Conservation (phyloP, 2,888 invertebrate species). For the Gastracanthus pulcherrimus region DNA sequence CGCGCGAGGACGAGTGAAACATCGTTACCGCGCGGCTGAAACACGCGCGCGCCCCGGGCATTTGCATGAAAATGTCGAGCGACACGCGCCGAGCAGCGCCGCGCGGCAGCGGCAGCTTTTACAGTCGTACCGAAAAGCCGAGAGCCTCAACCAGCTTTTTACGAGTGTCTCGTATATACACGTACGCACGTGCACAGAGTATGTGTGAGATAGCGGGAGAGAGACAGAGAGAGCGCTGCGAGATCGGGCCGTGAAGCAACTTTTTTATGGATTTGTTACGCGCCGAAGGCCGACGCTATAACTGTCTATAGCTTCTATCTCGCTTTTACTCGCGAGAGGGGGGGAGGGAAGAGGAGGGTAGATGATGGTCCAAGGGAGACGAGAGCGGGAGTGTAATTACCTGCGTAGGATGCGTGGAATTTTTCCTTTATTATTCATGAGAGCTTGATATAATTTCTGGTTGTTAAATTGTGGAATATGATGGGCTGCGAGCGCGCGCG, state of each 20-base stretch:
- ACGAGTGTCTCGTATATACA: not conserved
- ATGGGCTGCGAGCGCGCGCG: not conserved
- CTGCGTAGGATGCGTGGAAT: not conserved
- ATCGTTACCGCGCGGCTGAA: constrained; percentile 1
- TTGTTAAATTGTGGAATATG: not conserved
- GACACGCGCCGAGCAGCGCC: not conserved
- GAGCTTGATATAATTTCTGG: not conserved
- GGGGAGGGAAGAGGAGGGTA: not conserved
- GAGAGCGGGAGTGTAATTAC: no score
- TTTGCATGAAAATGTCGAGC: constrained; percentile 29
- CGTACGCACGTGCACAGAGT: no score
- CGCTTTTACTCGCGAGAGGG: no score
- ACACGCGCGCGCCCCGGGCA: no score
- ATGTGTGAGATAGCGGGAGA: no score
- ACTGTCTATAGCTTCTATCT: not conserved
- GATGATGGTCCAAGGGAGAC: not conserved
- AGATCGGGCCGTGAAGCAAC: constrained; percentile 3
- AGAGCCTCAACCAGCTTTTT: not conserved
- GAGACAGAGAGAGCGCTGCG: not conserved
- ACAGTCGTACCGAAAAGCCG: not conserved
- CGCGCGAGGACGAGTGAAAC: constrained; percentile 11
- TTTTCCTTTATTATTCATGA: not conserved
- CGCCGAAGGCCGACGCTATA: not conserved
- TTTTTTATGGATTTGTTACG: constrained; percentile 21
- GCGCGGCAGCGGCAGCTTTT: constrained; percentile 3